Evolutionary conservation across 2,888 invertebrate species (phyloP).

Genomic region (Caradrina kadenii): DNA sequence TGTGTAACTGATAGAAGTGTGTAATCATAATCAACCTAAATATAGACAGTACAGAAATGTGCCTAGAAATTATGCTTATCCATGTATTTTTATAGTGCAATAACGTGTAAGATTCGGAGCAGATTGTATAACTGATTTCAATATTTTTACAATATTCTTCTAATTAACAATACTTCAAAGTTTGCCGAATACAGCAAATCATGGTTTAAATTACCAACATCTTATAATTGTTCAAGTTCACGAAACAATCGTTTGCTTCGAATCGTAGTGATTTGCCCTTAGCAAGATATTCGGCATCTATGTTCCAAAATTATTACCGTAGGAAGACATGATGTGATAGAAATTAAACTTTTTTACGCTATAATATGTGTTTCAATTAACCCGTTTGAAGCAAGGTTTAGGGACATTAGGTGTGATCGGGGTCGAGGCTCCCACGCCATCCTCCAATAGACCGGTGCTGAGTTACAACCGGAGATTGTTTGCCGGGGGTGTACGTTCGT

Average conservation of each 20-base stretch:
- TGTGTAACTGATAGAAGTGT: conserved; percentile 81
- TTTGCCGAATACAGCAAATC: conserved; percentile 52
- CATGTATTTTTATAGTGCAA: conserved; percentile 89
- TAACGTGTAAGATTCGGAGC: conserved; percentile 83
- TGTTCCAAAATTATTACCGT: conserved; percentile 86
- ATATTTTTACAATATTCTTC: conserved; percentile 41
- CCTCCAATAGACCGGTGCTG: conserved; percentile 73
- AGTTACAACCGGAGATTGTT: conserved; percentile 65
- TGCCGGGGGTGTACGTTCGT: conserved; percentile 80
- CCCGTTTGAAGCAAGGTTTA: conserved; percentile 53
- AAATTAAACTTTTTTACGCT: conserved; percentile 90
- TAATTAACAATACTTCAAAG: conserved; percentile 35
- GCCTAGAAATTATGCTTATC: conserved; percentile 89
- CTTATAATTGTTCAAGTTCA: conserved; percentile 13
- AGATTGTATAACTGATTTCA: conserved; percentile 64
- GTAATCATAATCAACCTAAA: conserved; percentile 81
- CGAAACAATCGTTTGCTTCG: conserved; percentile 77
- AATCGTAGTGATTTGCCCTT: conserved; percentile 83
- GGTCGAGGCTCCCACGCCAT: conserved; percentile 85
- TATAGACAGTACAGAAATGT: conserved; percentile 88
- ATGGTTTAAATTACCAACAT: conserved; percentile 15
- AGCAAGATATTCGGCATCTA: conserved; percentile 85
- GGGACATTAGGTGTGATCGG: conserved; percentile 66
- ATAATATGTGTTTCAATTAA: conserved; percentile 72
- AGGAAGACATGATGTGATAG: conserved; percentile 90